Evolutionary conservation across 2,113 vertebrate species (phyloP), one percentile per base, ranked within the genome.

Genomic region (Brachyhypopomus occidentalis): DNA sequence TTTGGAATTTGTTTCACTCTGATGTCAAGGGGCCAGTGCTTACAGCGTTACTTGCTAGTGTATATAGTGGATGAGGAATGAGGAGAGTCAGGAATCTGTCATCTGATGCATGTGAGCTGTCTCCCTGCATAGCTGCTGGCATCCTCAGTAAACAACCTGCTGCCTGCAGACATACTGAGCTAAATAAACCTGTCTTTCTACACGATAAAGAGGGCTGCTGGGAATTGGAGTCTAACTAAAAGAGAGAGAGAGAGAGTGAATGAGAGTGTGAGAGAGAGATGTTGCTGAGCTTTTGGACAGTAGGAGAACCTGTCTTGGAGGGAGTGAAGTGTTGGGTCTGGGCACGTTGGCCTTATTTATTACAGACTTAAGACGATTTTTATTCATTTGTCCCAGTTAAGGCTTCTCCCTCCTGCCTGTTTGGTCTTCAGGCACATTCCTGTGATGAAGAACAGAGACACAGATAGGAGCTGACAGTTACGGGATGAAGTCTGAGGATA

Each of bases 101-200:
- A 34, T 67, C 34, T 70, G 66, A 70, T 23, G 36, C 66, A 59
- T 75, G 17, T 59, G 52, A 75, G 27, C 22, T 30, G 72, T 75
- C 34, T 25, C 36, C 19, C 52, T 38, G 22, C 56, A 60, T 34
- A 72, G 8, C 34, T 36, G 52, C 30, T 17, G 17, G 22, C 22
- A 72, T 56, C 55, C 72, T 72, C 11, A 45, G 55, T 71, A 71
- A 71, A 79, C 55, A 48, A 48, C 30, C 63, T 30, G 78, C 56
- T 72, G 67, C 22, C 23, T 45, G 7, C 67, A 67, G 45, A 23
- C n/a, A 36, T 52, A 78, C 11, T 12, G 17, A 59, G 55, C 7
- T 60, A 72, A 79, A 72, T 30, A 62, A 55, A 72, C 67, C 73
- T 23, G 58, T 36, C 58, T 62, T 58, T 75, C 30, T 62, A 34